These are phyloP conservation scores for Sipha flava DNA, from an alignment of 1,140 invertebrate genomes.

Conservation along the genomic window DNA sequence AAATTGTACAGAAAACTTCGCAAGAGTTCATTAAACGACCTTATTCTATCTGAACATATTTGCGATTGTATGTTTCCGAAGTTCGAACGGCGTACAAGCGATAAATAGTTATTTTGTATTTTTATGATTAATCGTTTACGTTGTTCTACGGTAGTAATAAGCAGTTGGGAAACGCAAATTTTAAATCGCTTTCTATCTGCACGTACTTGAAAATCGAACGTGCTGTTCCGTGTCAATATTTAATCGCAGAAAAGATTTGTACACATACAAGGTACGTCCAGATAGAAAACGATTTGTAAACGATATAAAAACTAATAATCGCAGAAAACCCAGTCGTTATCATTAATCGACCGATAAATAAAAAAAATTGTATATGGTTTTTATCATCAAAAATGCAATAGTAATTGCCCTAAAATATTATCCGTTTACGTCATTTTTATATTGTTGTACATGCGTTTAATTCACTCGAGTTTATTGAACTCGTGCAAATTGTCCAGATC, in stretches of 20 bases:
- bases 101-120: not conserved
- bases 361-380: not conserved
- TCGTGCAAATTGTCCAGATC: not conserved
- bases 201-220: not conserved
- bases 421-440: not conserved
- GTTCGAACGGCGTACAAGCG: not conserved
- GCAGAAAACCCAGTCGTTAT: not conserved
- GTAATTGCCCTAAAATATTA: not conserved
- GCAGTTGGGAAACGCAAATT: not conserved
- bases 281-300: not conserved
- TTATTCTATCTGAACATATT: not conserved
- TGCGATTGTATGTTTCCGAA: not conserved
- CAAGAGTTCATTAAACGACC: not conserved
- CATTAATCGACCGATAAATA: not conserved
- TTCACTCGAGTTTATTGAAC: conserved; percentile 2
- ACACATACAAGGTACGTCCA: not conserved
- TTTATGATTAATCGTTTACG: not conserved
- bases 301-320: not conserved
- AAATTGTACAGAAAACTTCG: too few relatives aligned
- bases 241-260: conserved; percentile 1
- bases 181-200: conserved; percentile 20
- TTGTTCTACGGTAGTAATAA: not conserved
- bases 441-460: not conserved
- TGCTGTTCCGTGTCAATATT: not conserved
- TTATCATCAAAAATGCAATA: not conserved